phyloP scores from a whole-genome alignment of 2,113 vertebrate genomes.

The Atrichornis clamosus region DNA sequence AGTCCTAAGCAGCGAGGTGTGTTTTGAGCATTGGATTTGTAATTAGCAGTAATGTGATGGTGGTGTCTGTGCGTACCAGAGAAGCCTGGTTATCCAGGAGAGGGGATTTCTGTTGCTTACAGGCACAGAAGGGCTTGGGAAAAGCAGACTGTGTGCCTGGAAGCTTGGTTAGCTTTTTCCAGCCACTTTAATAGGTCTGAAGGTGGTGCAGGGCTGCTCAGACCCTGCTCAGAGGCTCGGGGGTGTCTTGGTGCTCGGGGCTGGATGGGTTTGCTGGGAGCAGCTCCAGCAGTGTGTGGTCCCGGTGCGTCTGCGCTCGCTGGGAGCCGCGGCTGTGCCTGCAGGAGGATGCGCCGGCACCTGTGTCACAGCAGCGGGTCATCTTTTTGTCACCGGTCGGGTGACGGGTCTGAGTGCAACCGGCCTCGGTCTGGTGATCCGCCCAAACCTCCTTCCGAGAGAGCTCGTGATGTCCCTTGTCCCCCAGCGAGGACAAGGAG shows the following conservation, averaged over 20 bases:
- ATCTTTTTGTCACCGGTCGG: accelerated
- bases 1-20: neutral
- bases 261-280: neutral
- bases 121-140: neutral
- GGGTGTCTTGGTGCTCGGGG: neutral
- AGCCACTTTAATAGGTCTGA: neutral
- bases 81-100: neutral
- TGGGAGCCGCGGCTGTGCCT: accelerated
- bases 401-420: neutral
- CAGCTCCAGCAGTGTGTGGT: accelerated
- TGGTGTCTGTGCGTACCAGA: accelerated
- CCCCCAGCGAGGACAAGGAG: conserved; percentile 27
- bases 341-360: neutral
- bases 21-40: neutral
- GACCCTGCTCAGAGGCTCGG: neutral
- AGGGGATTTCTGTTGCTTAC: neutral
- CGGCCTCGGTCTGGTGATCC: neutral
- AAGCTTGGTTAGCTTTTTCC: neutral
- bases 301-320: accelerated
- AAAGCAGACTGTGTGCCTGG: neutral
- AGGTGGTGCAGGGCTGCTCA: neutral
- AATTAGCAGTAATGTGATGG: neutral
- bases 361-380: accelerated
- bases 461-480: neutral
- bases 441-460: neutral